Evolutionary conservation across 2,888 invertebrate species (phyloP).

Genomic region (Galerucella pusilla): DNA sequence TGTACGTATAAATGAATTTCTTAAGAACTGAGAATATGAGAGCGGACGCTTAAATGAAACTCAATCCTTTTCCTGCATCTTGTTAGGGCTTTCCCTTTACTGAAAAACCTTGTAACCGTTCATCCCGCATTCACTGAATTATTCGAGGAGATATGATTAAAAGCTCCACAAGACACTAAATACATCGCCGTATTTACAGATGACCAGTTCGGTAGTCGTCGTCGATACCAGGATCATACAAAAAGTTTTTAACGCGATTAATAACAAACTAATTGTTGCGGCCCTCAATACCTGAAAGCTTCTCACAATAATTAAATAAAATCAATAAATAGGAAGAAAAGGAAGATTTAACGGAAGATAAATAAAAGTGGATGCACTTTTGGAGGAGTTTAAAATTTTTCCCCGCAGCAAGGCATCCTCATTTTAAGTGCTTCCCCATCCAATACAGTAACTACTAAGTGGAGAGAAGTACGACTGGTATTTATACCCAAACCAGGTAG

Average conservation of each 20-base stretch:
- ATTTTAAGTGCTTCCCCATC: too few species aligned
- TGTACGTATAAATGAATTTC: not conserved
- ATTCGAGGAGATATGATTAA: conserved; percentile 60
- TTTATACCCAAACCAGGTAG: too few species aligned
- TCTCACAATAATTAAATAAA: too few species aligned
- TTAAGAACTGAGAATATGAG: conserved; percentile 17
- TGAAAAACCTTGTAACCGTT: conserved; percentile 54
- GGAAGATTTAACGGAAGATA: too few species aligned
- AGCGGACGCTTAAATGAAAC: conserved; percentile 37
- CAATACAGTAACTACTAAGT: too few species aligned
- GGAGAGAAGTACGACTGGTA: too few species aligned
- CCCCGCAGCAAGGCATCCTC: too few species aligned
- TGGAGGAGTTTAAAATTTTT: too few species aligned
- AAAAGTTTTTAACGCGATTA: not conserved
- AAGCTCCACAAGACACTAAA: conserved; percentile 59
- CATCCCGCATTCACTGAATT: conserved; percentile 54
- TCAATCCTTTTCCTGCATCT: conserved; percentile 52
- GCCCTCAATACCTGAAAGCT: too few species aligned
- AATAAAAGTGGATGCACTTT: too few species aligned
- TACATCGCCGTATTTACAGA: conserved; percentile 53
- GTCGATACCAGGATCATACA: not conserved
- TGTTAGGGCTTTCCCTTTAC: conserved; percentile 48
- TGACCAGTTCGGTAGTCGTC: conserved; percentile 46
- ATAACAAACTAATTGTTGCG: not conserved
- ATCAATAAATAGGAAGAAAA: too few species aligned